Evolutionary conservation across 2,113 vertebrate species (phyloP), one percentile per base, ranked within the genome.

Genomic region (Tilapia sparmanii): DNA sequence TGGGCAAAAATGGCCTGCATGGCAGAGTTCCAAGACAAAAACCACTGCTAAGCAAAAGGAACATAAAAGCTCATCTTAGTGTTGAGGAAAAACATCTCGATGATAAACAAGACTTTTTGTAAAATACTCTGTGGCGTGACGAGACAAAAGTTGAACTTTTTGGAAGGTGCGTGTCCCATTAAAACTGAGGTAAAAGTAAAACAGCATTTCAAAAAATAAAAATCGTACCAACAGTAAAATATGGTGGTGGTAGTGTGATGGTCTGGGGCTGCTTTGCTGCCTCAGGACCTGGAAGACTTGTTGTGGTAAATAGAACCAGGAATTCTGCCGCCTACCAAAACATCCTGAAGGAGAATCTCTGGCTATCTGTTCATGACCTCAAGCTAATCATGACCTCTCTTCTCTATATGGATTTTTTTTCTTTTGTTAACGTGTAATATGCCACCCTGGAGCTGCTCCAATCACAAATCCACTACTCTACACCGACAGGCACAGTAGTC

Each of bases 41-140:
- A 66, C 18, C 61, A 2, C 61, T 35, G 18, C 18, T 35, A 18
- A 66, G 61, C 6, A n/a, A 2, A 63, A 35, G 4, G 10, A 2
- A 63, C 10, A 2, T n/a, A n/a, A 35, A 63, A 19, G 31, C 31
- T 63, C 59, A 11, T 35, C 6, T 63, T 4, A 63, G 16, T 12
- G 18, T 35, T 63, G 59, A 63, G 0, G 0, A 19, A 63, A 63
- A 63, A 63, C 2, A 63, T 19, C 5, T 35, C 19, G 6, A 19
- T 63, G 16, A 63, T 63, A 31, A 2, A 1, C 15, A 35, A 63
- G 10, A 35, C 29, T 63, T 63, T 63, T 63, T 33, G 16, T 19
- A 35, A 63, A 63, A 19, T 11, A 63, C 59, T 63, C 31, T 63
- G 59, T 35, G 10, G 6, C 1, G 2, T 63, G 59, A 63, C 0